Conservation (phyloP, 53 echinoderm and acorn worm genomes). For the Echinometra lucunter region DNA sequence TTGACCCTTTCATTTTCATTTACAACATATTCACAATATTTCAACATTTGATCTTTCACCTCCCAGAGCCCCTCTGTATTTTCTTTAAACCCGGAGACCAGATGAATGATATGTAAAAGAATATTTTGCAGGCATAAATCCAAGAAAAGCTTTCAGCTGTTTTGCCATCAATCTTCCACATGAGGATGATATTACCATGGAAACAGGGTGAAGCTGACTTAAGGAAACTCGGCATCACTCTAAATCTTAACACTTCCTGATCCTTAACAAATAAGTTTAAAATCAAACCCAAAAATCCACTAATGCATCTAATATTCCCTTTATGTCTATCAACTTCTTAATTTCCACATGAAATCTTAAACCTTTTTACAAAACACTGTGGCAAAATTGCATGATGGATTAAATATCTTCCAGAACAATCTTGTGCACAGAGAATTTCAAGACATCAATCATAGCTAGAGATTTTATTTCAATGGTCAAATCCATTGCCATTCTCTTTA, state of each 20-base stretch:
- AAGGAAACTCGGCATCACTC: background rate
- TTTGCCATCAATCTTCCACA: slow-evolving; percentile 18
- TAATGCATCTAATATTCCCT: background rate
- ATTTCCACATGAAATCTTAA: background rate
- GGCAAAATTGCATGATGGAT: background rate
- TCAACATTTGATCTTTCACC: slow-evolving; percentile 49
- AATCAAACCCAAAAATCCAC: background rate
- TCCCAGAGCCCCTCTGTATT: background rate
- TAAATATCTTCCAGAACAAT: background rate
- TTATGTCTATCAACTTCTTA: background rate
- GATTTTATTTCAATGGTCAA: background rate
- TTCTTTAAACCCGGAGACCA: background rate
- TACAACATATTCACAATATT: slow-evolving; percentile 53
- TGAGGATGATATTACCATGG: slow-evolving; percentile 24
- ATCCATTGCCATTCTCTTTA: background rate
- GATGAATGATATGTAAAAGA: slow-evolving; percentile 28
- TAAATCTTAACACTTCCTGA: background rate
- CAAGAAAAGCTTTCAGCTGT: slow-evolving; percentile 57
- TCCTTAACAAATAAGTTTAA: background rate
- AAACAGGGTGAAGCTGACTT: slow-evolving; percentile 1
- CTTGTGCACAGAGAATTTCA: background rate
- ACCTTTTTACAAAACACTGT: background rate
- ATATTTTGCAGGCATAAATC: slow-evolving; percentile 1
- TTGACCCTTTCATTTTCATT: slow-evolving; percentile 45
- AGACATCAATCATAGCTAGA: background rate